Evolutionary conservation across 2,888 invertebrate species (phyloP).

Genomic region (Anagyrus pseudococci): DNA sequence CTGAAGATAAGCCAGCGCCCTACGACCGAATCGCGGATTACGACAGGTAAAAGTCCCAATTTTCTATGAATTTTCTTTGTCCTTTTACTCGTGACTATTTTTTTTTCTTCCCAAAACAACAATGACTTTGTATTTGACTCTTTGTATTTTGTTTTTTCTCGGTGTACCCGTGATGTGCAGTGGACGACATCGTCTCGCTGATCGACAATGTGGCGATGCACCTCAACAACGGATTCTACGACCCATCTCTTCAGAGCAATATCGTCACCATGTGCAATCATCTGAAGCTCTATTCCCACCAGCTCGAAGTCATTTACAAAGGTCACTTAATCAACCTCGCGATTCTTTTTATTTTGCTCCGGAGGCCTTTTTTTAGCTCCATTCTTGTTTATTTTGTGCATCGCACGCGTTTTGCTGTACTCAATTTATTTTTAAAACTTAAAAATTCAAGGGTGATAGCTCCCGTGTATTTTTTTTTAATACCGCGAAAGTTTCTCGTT

Average conservation of each 20-base stretch:
- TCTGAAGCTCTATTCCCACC: constrained; percentile 76
- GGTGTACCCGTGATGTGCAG: no score
- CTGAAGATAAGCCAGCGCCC: constrained; percentile 64
- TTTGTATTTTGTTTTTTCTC: background rate
- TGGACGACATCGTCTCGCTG: constrained; percentile 80
- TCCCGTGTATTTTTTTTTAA: no score
- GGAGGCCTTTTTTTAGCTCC: background rate
- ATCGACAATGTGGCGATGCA: constrained; percentile 82
- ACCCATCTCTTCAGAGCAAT: constrained; percentile 73
- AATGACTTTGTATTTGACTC: background rate
- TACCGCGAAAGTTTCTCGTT: no score
- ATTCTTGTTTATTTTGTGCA: background rate
- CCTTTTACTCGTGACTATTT: background rate
- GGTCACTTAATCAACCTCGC: constrained; percentile 49
- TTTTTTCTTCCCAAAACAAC: background rate
- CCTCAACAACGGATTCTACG: constrained; percentile 77
- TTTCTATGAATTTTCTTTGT: constrained; percentile 5
- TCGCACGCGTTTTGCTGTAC: background rate
- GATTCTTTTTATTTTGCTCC: background rate
- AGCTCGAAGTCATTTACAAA: constrained; percentile 82
- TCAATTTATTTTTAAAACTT: background rate
- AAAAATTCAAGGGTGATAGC: no score
- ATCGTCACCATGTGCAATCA: constrained; percentile 81
- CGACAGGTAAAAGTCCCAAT: constrained; percentile 52
- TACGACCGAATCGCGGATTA: constrained; percentile 57